Evolutionary conservation across 2,888 invertebrate species (phyloP).

Genomic region (Caenorhabditis sulstoni): DNA sequence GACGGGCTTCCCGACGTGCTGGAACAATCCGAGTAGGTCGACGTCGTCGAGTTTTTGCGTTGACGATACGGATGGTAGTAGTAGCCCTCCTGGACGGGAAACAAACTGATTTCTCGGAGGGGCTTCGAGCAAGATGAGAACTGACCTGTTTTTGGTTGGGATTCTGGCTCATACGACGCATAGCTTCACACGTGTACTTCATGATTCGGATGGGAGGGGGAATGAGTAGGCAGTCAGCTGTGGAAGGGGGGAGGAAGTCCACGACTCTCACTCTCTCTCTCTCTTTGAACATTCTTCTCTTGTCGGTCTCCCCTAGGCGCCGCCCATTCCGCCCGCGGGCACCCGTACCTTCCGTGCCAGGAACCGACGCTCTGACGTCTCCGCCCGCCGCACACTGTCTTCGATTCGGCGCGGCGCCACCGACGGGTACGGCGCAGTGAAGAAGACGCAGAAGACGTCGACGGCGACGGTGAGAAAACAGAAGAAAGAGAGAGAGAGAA

Average conservation of each 20-base stretch:
- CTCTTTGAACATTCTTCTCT: too few relatives aligned
- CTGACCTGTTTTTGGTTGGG: conserved; percentile 15
- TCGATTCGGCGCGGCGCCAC: conserved; percentile 35
- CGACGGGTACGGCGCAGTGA: conserved; percentile 45
- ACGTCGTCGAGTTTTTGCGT: conserved; percentile 43
- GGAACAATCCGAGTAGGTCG: conserved; percentile 44
- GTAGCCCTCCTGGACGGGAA: conserved; percentile 22
- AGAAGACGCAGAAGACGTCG: conserved; percentile 16
- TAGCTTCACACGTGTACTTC: conserved; percentile 50
- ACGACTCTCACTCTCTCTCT: too few relatives aligned
- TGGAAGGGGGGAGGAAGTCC: background rate
- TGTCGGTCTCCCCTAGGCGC: conserved; percentile 6
- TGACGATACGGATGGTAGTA: conserved; percentile 46
- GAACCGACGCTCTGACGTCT: conserved; percentile 35
- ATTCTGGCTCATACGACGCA: conserved; percentile 31
- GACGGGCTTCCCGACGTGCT: conserved; percentile 31
- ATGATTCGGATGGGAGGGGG: conserved; percentile 12
- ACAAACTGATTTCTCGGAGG: too few relatives aligned
- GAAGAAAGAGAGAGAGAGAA: too few relatives aligned
- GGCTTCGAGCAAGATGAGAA: too few relatives aligned
- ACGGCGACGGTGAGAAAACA: too few relatives aligned
- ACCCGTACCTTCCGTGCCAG: conserved; percentile 53
- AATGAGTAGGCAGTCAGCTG: conserved; percentile 37
- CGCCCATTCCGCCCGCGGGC: conserved; percentile 24
- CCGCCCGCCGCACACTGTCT: conserved; percentile 11